Conservation (phyloP, 1,140 invertebrate genomes). For the Megalopta genalis region DNA sequence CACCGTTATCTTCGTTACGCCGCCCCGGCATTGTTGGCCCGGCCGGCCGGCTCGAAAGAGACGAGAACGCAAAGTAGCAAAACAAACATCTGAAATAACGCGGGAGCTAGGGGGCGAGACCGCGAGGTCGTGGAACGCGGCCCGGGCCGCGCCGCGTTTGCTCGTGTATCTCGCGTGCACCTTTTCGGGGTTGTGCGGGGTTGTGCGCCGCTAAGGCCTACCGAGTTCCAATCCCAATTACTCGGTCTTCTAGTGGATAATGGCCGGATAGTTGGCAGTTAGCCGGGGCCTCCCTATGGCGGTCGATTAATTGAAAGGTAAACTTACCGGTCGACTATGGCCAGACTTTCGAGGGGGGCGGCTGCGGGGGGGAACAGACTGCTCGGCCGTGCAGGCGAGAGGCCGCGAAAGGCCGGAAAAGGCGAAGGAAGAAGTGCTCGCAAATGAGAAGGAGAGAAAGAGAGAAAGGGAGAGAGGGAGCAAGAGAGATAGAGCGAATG, state of each 20-base stretch:
- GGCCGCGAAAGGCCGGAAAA: constrained; percentile 2
- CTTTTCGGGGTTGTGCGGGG: constrained; percentile 15
- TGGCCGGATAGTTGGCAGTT: constrained; percentile 73
- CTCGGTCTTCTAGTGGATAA: constrained; percentile 75
- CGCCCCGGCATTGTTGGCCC: constrained; percentile 3
- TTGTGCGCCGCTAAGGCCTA: constrained; percentile 37
- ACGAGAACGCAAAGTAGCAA: background rate
- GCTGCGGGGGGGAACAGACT: constrained; percentile 34
- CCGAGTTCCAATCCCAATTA: constrained; percentile 73
- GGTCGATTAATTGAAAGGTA: constrained; percentile 77
- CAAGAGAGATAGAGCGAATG: too few species aligned
- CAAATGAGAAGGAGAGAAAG: constrained; percentile 37
- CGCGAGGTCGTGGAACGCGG: too few species aligned
- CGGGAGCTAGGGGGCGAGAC: too few species aligned
- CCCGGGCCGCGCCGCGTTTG: too few species aligned
- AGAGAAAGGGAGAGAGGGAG: background rate
- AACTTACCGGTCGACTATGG: constrained; percentile 72
- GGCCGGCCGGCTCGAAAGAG: background rate
- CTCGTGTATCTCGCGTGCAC: background rate
- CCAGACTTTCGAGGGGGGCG: constrained; percentile 71
- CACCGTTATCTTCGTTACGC: constrained; percentile 44
- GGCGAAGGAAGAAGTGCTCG: constrained; percentile 21
- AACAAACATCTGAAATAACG: background rate
- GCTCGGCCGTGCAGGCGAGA: background rate
- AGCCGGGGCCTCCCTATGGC: constrained; percentile 63